phyloP scores from a whole-genome alignment of 2,113 vertebrate genomes.

The Oryzias curvinotus region DNA sequence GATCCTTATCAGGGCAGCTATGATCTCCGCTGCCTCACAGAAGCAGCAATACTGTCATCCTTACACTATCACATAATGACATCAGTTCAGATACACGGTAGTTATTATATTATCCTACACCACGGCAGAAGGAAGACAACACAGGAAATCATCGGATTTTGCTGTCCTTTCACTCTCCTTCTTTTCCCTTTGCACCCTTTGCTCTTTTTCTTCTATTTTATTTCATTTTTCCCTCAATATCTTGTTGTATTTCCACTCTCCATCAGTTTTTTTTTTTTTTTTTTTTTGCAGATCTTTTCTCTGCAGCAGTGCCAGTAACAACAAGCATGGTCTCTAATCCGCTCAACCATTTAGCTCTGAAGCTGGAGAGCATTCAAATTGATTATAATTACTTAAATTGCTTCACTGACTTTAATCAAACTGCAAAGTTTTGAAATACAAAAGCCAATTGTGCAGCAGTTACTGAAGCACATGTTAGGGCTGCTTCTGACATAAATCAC shows the following conservation, averaged over 20 bases:
- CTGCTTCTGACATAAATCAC: constrained; percentile 1
- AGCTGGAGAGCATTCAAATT: constrained; percentile 65
- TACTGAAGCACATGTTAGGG: constrained; percentile 19
- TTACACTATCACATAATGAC: constrained; percentile 67
- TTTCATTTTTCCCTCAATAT: neutral
- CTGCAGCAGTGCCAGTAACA: constrained; percentile 12
- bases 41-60: constrained; percentile 65
- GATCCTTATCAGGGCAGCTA: constrained; percentile 82
- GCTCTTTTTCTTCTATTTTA: constrained; percentile 2
- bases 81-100: constrained; percentile 75
- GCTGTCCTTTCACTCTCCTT: constrained; percentile 10
- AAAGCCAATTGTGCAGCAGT: constrained; percentile 27
- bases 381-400: constrained; percentile 71
- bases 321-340: constrained; percentile 45
- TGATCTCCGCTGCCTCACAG: constrained; percentile 71
- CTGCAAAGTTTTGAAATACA: constrained; percentile 40
- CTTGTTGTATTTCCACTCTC: constrained; percentile 10
- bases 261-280: neutral
- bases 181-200: constrained; percentile 4
- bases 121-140: constrained; percentile 65
- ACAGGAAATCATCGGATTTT: constrained; percentile 28
- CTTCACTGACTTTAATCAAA: constrained; percentile 65
- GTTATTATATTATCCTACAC: constrained; percentile 75
- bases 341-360: constrained; percentile 60
- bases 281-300: constrained; percentile 21